These are phyloP conservation scores for Cheilosia scutellata DNA, from an alignment of 2,888 invertebrate species.

Conservation along the genomic window DNA sequence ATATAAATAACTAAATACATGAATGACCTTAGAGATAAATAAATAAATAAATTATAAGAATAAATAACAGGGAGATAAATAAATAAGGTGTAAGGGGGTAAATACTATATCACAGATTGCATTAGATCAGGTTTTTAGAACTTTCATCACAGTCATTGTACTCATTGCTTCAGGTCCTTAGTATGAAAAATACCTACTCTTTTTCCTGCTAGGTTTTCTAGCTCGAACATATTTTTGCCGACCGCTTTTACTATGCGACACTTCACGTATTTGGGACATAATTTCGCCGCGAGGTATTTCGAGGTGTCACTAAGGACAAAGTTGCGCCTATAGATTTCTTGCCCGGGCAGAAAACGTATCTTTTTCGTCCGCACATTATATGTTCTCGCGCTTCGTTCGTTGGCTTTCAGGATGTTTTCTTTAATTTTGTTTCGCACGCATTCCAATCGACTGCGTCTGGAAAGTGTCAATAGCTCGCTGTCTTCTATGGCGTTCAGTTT, in stretches of 20 bases:
- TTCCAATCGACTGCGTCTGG: not conserved
- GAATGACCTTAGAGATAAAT: too few species aligned
- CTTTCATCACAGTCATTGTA: too few species aligned
- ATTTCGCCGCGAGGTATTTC: not conserved
- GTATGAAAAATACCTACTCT: not conserved
- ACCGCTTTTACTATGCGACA: not conserved
- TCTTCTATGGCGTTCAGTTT: not conserved
- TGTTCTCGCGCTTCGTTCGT: slow-evolving; percentile 24
- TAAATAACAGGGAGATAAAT: too few species aligned
- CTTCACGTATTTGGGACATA: not conserved
- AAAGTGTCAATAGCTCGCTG: slow-evolving; percentile 4
- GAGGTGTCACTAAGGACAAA: not conserved
- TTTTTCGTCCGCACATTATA: not conserved
- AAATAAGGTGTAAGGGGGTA: too few species aligned
- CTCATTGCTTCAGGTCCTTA: not conserved
- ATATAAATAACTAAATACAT: too few species aligned
- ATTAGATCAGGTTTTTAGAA: too few species aligned
- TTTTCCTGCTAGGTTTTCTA: not conserved
- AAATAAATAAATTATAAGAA: too few species aligned
- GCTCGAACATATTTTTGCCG: not conserved
- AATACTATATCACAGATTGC: too few species aligned
- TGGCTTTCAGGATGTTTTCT: slow-evolving; percentile 28
- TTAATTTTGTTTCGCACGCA: not conserved
- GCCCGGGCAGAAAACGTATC: not conserved
- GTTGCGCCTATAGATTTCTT: not conserved